A percentile compares a stretch with the other conserved stretches of the same genome.
Evolutionary conservation across 2,888 invertebrate genomes (phyloP).

Genomic region (Morpho deidamia): DNA sequence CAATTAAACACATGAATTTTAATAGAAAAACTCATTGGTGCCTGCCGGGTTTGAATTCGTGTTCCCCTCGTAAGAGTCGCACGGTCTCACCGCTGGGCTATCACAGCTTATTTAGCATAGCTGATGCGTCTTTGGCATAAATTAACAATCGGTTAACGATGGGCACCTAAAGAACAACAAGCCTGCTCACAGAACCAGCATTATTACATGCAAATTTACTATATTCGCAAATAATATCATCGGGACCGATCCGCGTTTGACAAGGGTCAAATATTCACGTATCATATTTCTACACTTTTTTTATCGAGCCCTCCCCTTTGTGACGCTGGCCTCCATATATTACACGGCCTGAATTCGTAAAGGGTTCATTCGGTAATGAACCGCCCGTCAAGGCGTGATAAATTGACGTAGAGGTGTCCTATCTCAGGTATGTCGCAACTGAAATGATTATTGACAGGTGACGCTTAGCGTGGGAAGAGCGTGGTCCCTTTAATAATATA

Average conservation of each 20-base stretch:
- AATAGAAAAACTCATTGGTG: too few relatives aligned
- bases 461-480: not conserved
- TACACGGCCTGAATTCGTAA: constrained; percentile 31
- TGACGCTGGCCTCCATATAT: constrained; percentile 28
- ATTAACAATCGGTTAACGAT: not conserved
- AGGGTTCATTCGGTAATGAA: constrained; percentile 31
- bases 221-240: constrained; percentile 31
- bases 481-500: not conserved
- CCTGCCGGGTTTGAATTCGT: too few relatives aligned
- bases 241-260: constrained; percentile 24
- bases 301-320: constrained; percentile 28
- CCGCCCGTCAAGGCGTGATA: constrained; percentile 29
- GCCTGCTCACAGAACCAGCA: constrained; percentile 2
- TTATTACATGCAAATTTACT: constrained; percentile 28
- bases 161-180: not conserved
- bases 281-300: constrained; percentile 28
- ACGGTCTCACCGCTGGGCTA: too few relatives aligned
- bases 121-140: too few relatives aligned
- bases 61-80: too few relatives aligned
- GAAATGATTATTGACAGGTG: constrained; percentile 22
- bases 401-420: constrained; percentile 22
- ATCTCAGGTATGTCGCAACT: constrained; percentile 35
- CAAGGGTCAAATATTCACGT: constrained; percentile 33
- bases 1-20: too few relatives aligned
- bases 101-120: too few relatives aligned